Percentiles rank a stretch among this genome's conserved stretches.
Evolutionary conservation across 2,888 invertebrate genomes (phyloP).

Genomic region (Bruchidius siliquastri): DNA sequence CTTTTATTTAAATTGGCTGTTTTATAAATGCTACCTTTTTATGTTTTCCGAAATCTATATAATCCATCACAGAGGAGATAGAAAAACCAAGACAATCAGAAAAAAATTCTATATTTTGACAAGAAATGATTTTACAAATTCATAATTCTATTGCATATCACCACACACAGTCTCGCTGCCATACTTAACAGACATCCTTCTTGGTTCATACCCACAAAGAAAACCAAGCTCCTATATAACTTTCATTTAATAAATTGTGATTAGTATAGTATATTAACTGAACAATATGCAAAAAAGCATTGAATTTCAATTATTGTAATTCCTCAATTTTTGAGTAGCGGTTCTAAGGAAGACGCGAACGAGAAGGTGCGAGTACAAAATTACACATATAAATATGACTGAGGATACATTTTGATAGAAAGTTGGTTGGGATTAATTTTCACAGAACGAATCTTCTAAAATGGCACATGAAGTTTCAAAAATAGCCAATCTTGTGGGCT

Average conservation of each 20-base stretch:
- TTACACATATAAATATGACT: neutral
- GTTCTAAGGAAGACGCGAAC: neutral
- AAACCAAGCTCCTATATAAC: slow-evolving; percentile 49
- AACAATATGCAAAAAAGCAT: slow-evolving; percentile 40
- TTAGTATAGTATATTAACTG: slow-evolving; percentile 45
- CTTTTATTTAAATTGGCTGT: too few species aligned
- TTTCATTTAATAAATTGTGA: slow-evolving; percentile 45
- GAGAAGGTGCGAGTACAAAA: neutral
- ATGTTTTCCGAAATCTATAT: too few species aligned
- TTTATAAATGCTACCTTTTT: too few species aligned
- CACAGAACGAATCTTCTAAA: too few species aligned
- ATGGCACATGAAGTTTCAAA: too few species aligned
- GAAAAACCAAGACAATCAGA: slow-evolving; percentile 34
- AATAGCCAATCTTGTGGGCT: too few species aligned
- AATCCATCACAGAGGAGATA: neutral
- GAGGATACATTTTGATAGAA: neutral
- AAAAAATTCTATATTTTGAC: slow-evolving; percentile 52
- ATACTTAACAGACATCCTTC: slow-evolving; percentile 21
- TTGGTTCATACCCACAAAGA: slow-evolving; percentile 25
- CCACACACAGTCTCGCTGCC: slow-evolving; percentile 32
- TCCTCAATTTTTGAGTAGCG: neutral
- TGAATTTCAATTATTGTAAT: neutral
- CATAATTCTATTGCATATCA: slow-evolving; percentile 44
- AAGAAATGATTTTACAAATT: slow-evolving; percentile 55
- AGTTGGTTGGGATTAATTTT: neutral